Conservation (phyloP, 2,888 invertebrate species). For the Phyllotreta cruciferae region DNA sequence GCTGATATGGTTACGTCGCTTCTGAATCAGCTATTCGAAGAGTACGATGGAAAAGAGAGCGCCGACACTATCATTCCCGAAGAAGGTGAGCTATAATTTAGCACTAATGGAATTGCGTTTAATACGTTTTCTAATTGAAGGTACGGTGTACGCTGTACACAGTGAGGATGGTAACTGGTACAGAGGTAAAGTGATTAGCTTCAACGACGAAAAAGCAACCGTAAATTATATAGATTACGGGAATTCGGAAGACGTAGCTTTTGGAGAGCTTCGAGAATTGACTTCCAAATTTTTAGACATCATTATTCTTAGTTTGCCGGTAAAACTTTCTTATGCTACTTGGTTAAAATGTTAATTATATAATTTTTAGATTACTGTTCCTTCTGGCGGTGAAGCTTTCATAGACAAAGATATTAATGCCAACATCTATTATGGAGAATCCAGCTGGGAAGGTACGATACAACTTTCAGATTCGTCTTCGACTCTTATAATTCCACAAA, state of each 20-base stretch:
- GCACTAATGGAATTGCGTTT: background rate
- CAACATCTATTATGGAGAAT: slow-evolving; percentile 63
- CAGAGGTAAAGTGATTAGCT: slow-evolving; percentile 65
- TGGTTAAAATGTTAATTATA: background rate
- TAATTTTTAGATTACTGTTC: slow-evolving; percentile 38
- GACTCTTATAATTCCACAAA: background rate
- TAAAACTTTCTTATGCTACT: slow-evolving; percentile 34
- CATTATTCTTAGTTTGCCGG: slow-evolving; percentile 50
- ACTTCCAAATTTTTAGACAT: slow-evolving; percentile 48
- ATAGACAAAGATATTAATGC: slow-evolving; percentile 64
- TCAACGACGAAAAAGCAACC: slow-evolving; percentile 60
- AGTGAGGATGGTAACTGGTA: slow-evolving; percentile 74
- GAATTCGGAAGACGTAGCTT: slow-evolving; percentile 67
- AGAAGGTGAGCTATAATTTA: slow-evolving; percentile 56
- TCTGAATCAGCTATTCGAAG: slow-evolving; percentile 65
- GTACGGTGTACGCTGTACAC: slow-evolving; percentile 67
- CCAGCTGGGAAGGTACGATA: slow-evolving; percentile 62
- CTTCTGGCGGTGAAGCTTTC: slow-evolving; percentile 57
- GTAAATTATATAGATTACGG: slow-evolving; percentile 76
- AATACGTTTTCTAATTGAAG: slow-evolving; percentile 3
- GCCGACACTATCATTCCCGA: slow-evolving; percentile 58
- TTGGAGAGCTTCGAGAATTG: slow-evolving; percentile 48
- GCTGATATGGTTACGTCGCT: slow-evolving; percentile 60
- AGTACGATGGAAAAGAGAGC: slow-evolving; percentile 63
- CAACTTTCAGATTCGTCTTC: slow-evolving; percentile 20